Percentiles rank a stretch among this genome's conserved stretches.
These are phyloP conservation scores for Varanus salvator DNA, from an alignment of 2,113 vertebrate species.

Conservation along the genomic window DNA sequence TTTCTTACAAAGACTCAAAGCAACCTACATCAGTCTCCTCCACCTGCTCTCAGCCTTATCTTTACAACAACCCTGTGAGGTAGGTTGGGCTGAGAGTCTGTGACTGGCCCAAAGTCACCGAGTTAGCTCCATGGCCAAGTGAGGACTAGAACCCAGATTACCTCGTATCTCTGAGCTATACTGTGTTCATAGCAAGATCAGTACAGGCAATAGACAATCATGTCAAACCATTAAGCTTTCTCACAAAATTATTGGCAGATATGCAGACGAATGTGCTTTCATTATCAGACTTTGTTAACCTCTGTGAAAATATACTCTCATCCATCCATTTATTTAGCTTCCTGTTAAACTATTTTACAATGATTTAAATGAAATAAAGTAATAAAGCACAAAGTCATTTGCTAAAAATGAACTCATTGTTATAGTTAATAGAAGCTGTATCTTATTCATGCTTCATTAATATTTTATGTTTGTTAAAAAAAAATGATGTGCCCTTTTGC, in stretches of 20 bases:
- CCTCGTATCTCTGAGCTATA: not conserved
- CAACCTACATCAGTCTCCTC: no score
- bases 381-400: constrained; percentile 33
- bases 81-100: no score
- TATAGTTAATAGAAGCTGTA: not conserved
- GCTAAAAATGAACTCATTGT: constrained; percentile 22
- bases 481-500: not conserved
- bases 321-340: constrained; percentile 9
- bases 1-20: no score
- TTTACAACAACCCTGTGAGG: no score
- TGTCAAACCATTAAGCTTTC: not conserved
- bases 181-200: not conserved
- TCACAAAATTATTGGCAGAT: not conserved
- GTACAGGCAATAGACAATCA: not conserved
- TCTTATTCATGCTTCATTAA: not conserved
- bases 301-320: constrained; percentile 13
- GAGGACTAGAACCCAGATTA: no score
- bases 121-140: no score
- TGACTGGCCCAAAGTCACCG: no score
- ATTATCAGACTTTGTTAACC: not conserved
- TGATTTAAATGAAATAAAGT: constrained; percentile 10
- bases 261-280: constrained; percentile 74
- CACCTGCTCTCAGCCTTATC: no score
- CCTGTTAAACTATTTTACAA: not conserved
- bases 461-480: constrained; percentile 15